Evolutionary conservation across 1,140 invertebrate genomes (phyloP), one percentile per base, ranked within the genome.

Genomic region (Drosophila grimshawi): DNA sequence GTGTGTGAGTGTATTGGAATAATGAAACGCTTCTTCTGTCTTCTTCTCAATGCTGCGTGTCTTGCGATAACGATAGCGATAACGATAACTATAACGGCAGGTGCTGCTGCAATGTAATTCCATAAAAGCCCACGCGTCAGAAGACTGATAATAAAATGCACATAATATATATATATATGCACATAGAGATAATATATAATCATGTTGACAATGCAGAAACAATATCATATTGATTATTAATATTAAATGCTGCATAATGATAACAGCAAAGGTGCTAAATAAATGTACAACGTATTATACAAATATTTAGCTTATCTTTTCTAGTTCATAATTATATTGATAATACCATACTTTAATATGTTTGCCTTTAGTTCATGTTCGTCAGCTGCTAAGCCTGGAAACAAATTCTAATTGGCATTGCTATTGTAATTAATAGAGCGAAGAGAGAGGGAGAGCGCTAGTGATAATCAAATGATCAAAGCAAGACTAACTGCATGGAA

Each of bases 381-480:
- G 10, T 41, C 10, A 43, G n/a, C 10, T 43, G 10, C 10, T 41
- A 41, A n/a, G 39, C 39, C 27, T 49, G 7, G 33, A 11, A 27
- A 49, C 10, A 46, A 78, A 62, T 78, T 56, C 63, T 74, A 81
- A 81, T 70, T 80, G 56, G 41, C 64, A 61, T 68, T 69, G 43
- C 55, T 37, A 55, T 41, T 71, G 37, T 60, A 78, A 82, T 82
- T 79, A 67, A 60, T 35, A 11, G 70, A 68, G 59, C 29, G 49
- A 63, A 77, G 41, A 33, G 27, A 33, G n/a, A 43, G 7, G 19
- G 3, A 52, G 27, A n/a, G 29, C 41, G 67, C 27, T 29, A 30
- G 10, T 74, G 46, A 70, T 64, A 66, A 29, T 45, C 33, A 67
- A 62, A 39, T 63, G 41, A 46, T 4, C 19, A 19, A 19, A 19